Evolutionary conservation across 2,888 invertebrate genomes (phyloP).

Genomic region (Synanthedon myopaeformis): DNA sequence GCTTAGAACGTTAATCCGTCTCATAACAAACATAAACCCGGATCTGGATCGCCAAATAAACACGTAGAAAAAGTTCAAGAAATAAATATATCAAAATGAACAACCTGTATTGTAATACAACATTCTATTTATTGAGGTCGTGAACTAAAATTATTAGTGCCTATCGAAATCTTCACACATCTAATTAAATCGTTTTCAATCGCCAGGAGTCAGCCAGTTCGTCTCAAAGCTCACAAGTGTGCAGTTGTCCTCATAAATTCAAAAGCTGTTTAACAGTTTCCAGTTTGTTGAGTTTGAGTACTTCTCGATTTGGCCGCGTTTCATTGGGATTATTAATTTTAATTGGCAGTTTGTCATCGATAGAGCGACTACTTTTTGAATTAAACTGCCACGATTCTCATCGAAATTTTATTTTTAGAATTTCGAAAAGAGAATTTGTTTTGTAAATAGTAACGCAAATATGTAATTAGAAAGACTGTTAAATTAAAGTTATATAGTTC

Average conservation of each 20-base stretch:
- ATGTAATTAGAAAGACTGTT: too few species aligned
- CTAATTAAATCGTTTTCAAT: conserved; percentile 23
- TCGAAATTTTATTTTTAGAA: too few species aligned
- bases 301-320: background rate
- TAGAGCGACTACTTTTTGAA: too few species aligned
- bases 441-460: too few species aligned
- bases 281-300: background rate
- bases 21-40: too few species aligned
- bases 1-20: too few species aligned
- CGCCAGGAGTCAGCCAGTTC: background rate
- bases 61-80: too few species aligned
- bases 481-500: background rate
- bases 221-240: background rate
- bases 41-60: too few species aligned
- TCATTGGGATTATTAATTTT: background rate
- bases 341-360: background rate
- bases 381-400: too few species aligned
- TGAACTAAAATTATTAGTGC: conserved; percentile 28
- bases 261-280: background rate
- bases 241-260: background rate
- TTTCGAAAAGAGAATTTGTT: background rate
- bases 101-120: conserved; percentile 16
- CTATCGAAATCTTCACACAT: conserved; percentile 36
- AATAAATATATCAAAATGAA: too few species aligned
- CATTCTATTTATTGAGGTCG: conserved; percentile 21